These are phyloP conservation scores for Idaea dimidiata DNA, from an alignment of 2,888 invertebrate genomes.

Conservation along the genomic window DNA sequence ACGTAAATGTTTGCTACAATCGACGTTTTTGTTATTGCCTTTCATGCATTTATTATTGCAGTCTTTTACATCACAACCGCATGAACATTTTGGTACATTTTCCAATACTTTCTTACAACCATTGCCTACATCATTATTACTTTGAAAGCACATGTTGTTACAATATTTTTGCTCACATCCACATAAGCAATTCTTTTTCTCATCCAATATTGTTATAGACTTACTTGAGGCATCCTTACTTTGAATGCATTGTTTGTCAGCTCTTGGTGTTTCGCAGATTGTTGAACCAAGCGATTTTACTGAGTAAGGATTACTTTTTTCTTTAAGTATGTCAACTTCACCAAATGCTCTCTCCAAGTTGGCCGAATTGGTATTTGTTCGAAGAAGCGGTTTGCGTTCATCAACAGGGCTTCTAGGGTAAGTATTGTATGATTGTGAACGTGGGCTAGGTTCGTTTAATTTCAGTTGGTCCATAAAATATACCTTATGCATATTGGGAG, in stretches of 20 bases:
- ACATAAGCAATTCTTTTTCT: neutral
- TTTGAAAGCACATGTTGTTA: neutral
- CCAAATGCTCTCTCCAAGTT: slow-evolving; percentile 29
- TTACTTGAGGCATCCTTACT: neutral
- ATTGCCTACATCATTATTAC: neutral
- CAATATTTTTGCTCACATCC: neutral
- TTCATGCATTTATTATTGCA: slow-evolving; percentile 10
- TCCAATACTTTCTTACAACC: neutral
- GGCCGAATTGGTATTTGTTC: slow-evolving; percentile 51
- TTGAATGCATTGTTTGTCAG: slow-evolving; percentile 5
- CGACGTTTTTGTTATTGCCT: neutral
- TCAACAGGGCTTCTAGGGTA: slow-evolving; percentile 47
- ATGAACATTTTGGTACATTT: neutral
- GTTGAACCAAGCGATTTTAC: neutral
- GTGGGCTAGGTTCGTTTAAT: neutral
- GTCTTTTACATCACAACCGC: neutral
- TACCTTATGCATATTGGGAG: neutral
- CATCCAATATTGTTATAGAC: neutral
- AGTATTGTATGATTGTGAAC: slow-evolving; percentile 35
- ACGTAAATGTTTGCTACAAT: too few species aligned
- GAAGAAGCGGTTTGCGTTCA: slow-evolving; percentile 42
- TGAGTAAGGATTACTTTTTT: slow-evolving; percentile 2
- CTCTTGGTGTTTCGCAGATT: slow-evolving; percentile 5
- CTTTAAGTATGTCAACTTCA: neutral
- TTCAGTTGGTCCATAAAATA: neutral